phyloP scores from a whole-genome alignment of 2,113 vertebrate genomes.

The Myotis davidii region DNA sequence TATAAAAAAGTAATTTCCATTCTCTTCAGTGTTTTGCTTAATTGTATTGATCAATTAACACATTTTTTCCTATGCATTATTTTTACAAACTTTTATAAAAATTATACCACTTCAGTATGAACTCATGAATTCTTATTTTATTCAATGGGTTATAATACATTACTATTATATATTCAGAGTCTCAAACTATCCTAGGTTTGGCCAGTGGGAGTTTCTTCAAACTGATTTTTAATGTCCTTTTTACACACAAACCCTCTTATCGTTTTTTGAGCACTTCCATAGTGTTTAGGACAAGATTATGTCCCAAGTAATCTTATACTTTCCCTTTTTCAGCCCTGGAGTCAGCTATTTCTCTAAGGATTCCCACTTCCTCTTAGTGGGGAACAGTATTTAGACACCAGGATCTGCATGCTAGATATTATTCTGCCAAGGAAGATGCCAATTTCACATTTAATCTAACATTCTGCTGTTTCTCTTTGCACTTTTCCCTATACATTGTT shows the following conservation, averaged over 20 bases:
- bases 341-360: not conserved
- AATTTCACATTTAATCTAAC: not conserved
- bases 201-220: not conserved
- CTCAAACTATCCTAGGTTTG: not conserved
- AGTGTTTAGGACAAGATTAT: not conserved
- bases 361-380: not conserved
- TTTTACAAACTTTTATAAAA: not conserved
- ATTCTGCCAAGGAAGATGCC: not conserved
- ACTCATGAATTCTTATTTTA: conserved; percentile 4
- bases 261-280: not conserved
- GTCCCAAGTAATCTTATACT: not conserved
- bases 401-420: not conserved
- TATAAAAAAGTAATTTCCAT: not conserved
- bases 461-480: not conserved
- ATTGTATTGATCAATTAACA: not conserved
- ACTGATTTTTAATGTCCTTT: not conserved
- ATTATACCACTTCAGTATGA: not conserved
- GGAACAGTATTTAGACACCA: not conserved
- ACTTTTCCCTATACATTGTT: not conserved
- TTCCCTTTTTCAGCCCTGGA: not conserved
- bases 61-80: not conserved
- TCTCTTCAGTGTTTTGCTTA: not conserved
- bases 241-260: not conserved
- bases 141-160: not conserved
- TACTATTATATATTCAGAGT: conserved; percentile 18